Percentiles rank a stretch among this genome's conserved stretches.
phyloP scores from a whole-genome alignment of 2,888 invertebrate genomes.

The Dynastes grantii region DNA sequence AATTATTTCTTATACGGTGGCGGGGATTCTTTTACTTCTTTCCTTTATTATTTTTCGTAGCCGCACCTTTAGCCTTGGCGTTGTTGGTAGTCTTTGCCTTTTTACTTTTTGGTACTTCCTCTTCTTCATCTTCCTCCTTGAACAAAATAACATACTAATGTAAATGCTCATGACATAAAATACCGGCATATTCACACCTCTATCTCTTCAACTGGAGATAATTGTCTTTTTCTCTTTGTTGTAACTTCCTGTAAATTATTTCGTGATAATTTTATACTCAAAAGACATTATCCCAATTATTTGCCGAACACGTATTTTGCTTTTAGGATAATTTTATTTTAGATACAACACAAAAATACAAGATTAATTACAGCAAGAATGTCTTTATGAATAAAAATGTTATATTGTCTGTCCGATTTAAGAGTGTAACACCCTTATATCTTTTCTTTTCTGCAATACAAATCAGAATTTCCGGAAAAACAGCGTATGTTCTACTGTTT shows the following conservation, averaged over 20 bases:
- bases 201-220: conserved; percentile 60
- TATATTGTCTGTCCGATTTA: background rate
- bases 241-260: conserved; percentile 57
- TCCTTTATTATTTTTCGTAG: conserved; percentile 72
- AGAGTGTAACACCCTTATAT: background rate
- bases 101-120: conserved; percentile 82
- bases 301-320: conserved; percentile 11
- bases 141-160: conserved; percentile 38
- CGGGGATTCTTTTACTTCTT: conserved; percentile 58
- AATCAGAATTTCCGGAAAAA: too few species aligned
- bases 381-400: background rate
- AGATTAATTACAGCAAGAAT: conserved; percentile 5
- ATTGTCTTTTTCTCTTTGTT: conserved; percentile 64
- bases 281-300: conserved; percentile 40
- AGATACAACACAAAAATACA: background rate
- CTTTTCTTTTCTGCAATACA: too few species aligned
- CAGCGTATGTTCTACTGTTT: too few species aligned
- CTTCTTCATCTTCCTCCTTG: conserved; percentile 81
- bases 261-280: conserved; percentile 47
- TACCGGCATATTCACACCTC: conserved; percentile 62
- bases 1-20: conserved; percentile 52
- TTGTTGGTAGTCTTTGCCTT: conserved; percentile 84
- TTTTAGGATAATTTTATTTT: conserved; percentile 28
- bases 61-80: conserved; percentile 82
- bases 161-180: conserved; percentile 19